These are phyloP conservation scores for Rotaria macrura DNA, from an alignment of 2,888 invertebrate species.

Conservation along the genomic window DNA sequence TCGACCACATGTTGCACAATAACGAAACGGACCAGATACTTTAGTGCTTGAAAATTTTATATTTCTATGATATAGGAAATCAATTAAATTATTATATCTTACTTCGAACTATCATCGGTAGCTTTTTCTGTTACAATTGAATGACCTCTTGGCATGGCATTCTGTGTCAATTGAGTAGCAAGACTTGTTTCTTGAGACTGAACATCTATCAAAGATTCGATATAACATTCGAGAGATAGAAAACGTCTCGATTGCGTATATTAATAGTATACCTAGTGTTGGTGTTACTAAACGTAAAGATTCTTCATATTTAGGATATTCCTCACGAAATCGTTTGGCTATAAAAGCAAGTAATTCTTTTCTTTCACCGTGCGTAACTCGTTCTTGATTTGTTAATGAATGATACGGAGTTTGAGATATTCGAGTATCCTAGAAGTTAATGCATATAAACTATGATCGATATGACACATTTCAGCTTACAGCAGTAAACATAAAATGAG, in stretches of 20 bases:
- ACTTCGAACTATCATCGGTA: background rate
- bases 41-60: background rate
- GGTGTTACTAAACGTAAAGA: background rate
- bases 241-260: background rate
- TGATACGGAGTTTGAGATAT: constrained; percentile 50
- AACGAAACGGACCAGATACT: background rate
- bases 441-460: background rate
- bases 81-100: background rate
- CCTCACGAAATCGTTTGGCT: constrained; percentile 38
- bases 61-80: too few relatives aligned
- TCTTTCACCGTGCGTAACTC: constrained; percentile 47
- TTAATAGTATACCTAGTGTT: background rate
- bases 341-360: constrained; percentile 42
- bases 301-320: constrained; percentile 42
- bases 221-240: too few relatives aligned
- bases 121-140: background rate
- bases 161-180: background rate
- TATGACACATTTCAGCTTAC: constrained; percentile 36
- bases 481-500: constrained; percentile 48
- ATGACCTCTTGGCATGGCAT: background rate
- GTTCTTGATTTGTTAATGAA: constrained; percentile 46
- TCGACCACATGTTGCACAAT: constrained; percentile 50
- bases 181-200: background rate
- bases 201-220: background rate
- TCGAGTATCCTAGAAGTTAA: constrained; percentile 42